phyloP scores from a whole-genome alignment of 2,888 invertebrate species.

The Sinohyriopsis cumingii region DNA sequence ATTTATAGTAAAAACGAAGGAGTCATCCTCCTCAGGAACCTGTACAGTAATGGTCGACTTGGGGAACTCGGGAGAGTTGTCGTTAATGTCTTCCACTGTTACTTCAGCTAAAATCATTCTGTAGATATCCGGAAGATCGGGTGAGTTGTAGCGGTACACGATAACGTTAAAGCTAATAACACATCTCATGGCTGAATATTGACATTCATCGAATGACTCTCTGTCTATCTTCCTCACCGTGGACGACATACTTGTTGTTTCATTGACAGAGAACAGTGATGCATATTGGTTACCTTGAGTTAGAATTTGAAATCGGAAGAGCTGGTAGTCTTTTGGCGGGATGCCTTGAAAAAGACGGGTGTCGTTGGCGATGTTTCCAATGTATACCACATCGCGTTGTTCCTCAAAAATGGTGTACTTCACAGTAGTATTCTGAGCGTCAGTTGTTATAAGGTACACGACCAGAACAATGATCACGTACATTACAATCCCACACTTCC shows the following conservation, averaged over 20 bases:
- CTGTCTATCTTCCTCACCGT: slow-evolving; percentile 51
- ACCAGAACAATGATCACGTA: too few relatives aligned
- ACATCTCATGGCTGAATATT: slow-evolving; percentile 27
- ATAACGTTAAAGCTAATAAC: slow-evolving; percentile 49
- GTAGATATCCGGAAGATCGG: slow-evolving; percentile 27
- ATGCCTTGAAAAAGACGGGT: slow-evolving; percentile 30
- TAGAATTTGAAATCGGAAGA: slow-evolving; percentile 37
- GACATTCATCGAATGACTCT: slow-evolving; percentile 47
- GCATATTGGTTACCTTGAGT: slow-evolving; percentile 33
- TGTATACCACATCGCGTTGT: slow-evolving; percentile 10
- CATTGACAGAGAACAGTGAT: slow-evolving; percentile 46
- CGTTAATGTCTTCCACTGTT: slow-evolving; percentile 54
- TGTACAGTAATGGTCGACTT: too few relatives aligned
- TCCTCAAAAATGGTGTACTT: slow-evolving; percentile 15
- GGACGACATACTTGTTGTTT: slow-evolving; percentile 45
- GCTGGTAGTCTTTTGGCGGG: slow-evolving; percentile 23
- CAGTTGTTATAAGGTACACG: too few relatives aligned
- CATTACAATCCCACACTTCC: too few relatives aligned
- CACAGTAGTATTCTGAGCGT: background rate
- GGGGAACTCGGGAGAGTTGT: slow-evolving; percentile 28
- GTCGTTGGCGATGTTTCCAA: slow-evolving; percentile 42
- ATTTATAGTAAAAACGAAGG: too few relatives aligned
- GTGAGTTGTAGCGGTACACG: slow-evolving; percentile 28
- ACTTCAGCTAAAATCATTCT: slow-evolving; percentile 47
- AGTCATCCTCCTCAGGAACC: too few relatives aligned